Conservation (phyloP, 2,888 invertebrate genomes). For the Agonopterix subpropinquella region DNA sequence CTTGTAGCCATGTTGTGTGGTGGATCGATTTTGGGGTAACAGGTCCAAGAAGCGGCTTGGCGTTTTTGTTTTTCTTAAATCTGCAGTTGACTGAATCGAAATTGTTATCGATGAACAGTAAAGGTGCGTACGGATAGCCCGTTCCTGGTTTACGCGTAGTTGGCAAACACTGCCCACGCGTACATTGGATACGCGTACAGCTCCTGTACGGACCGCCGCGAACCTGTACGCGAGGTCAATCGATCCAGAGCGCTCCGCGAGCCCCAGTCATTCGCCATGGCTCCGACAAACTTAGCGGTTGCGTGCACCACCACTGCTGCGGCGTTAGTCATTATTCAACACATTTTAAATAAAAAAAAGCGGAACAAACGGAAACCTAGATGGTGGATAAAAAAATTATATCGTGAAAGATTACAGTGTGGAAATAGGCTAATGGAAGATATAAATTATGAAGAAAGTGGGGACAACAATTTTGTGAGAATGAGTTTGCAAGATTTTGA, state of each 20-base stretch:
- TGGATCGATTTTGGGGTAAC: no score
- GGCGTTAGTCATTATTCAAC: neutral
- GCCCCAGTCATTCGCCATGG: neutral
- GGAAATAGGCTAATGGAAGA: neutral
- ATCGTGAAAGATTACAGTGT: neutral
- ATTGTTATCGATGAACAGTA: no score
- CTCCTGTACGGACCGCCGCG: constrained; percentile 7
- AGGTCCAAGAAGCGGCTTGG: no score
- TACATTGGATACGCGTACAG: constrained; percentile 14
- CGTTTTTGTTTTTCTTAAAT: no score
- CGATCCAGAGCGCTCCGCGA: neutral
- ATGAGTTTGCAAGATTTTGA: neutral
- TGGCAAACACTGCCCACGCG: constrained; percentile 16
- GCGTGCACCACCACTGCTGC: neutral
- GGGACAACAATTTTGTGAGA: neutral
- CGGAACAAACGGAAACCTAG: neutral
- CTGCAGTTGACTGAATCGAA: no score
- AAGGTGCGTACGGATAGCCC: constrained; percentile 18
- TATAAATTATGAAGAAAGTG: neutral
- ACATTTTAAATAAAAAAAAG: neutral
- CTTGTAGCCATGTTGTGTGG: no score
- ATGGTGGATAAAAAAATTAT: neutral
- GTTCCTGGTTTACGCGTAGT: constrained; percentile 18
- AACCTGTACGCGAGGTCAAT: constrained; percentile 2
- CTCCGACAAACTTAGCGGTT: neutral